Evolutionary conservation across 1,140 invertebrate species (phyloP), one percentile per base, ranked within the genome.

Genomic region (Phymastichus coffea): DNA sequence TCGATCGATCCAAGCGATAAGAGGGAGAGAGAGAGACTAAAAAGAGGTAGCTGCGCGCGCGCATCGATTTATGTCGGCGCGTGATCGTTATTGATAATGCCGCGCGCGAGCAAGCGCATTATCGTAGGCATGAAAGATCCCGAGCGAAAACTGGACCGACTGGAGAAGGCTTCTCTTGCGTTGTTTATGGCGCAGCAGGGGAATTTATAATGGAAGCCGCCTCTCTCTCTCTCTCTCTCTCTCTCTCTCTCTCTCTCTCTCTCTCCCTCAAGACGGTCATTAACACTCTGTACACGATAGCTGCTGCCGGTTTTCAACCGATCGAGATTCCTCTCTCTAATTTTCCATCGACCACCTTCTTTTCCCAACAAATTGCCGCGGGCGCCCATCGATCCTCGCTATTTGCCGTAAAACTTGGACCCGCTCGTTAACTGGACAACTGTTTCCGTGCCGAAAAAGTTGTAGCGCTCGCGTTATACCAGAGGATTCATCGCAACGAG

Each of bases 81-180:
- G n/a, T n/a, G 57, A 58, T 58, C 57, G 48, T 58, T 58, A 58
- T 52, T 52, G 57, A 52, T 58, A 58, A 44, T 26, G n/a, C n/a
- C n/a, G n/a, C n/a, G n/a, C n/a, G 4, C 30, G 19, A 43, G 38
- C 40, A 23, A 37, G 26, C 48, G 57, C 26, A 52, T 52, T 57
- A 57, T 48, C 43, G 33, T 15, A 22, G 14, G 9, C 37, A n/a
- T 40, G 37, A 28, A 38, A 30, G 35, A 57, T 51, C 43, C n/a
- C 20, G 17, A 44, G 43, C n/a, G 10, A 19, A 37, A 58, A 52
- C 28, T 58, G 40, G 46, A 58, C 19, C 38, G 47, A 35, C 38
- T 26, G 35, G 47, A 20, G 9, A 20, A 19, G 33, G n/a, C n/a
- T n/a, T n/a, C n/a, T n/a, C 22, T 4, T 12, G 7, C 41, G 22